phyloP scores from a whole-genome alignment of 2,113 vertebrate genomes.

The Gobio gobio region DNA sequence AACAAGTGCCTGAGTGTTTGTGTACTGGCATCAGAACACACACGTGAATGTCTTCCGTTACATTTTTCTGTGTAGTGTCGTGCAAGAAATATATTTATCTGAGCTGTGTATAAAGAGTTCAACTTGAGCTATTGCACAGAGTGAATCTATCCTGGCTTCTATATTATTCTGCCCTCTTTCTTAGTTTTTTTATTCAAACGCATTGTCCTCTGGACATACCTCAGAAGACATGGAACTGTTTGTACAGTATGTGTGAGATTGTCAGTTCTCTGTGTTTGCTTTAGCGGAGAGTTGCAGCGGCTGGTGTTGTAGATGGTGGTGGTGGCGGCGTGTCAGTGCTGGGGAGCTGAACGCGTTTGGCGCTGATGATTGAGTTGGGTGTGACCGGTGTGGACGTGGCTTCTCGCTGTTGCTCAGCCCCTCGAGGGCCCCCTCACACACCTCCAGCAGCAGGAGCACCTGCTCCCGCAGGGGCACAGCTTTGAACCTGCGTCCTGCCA shows the following conservation, averaged over 20 bases:
- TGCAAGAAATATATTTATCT: not conserved
- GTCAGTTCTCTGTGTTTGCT: constrained; percentile 66
- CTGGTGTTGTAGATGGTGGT: constrained; percentile 49
- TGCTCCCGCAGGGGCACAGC: constrained; percentile 78
- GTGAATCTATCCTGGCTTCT: not conserved
- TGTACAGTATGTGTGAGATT: not conserved
- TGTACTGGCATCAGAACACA: constrained; percentile 5
- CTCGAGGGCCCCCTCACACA: constrained; percentile 86
- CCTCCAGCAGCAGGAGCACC: constrained; percentile 79
- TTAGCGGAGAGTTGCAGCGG: constrained; percentile 63
- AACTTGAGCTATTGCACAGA: not conserved
- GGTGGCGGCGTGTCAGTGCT: constrained; percentile 28
- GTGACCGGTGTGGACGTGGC: constrained; percentile 36
- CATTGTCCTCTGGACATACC: not conserved
- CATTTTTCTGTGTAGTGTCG: not conserved
- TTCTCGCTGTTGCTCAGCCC: constrained; percentile 60
- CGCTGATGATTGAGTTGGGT: constrained; percentile 25
- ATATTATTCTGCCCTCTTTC: not conserved
- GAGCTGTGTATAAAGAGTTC: constrained; percentile 2
- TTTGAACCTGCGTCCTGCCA: constrained; percentile 89
- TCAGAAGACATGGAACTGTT: not conserved
- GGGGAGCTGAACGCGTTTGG: constrained; percentile 58
- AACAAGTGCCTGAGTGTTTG: not conserved
- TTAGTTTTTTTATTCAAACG: constrained; percentile 17
- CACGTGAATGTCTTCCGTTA: not conserved